Evolutionary conservation across 2,888 invertebrate genomes (phyloP).

Genomic region (Agrochola lota): DNA sequence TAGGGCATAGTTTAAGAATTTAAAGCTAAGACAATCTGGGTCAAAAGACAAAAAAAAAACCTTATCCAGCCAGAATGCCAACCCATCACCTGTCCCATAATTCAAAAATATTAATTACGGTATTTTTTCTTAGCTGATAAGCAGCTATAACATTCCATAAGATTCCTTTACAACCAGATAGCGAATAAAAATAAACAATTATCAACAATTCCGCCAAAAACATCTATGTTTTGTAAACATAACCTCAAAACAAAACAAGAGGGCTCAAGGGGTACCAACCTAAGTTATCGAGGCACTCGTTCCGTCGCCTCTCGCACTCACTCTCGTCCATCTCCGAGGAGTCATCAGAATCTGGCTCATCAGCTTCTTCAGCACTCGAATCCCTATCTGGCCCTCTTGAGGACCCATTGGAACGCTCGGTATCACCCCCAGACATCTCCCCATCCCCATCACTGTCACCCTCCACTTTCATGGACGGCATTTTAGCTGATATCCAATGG

Average conservation of each 20-base stretch:
- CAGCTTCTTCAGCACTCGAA: constrained; percentile 94
- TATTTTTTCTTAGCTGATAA: not conserved
- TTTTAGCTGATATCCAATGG: constrained; percentile 70
- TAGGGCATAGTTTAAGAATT: not conserved
- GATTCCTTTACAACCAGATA: constrained; percentile 13
- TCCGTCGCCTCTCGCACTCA: constrained; percentile 96
- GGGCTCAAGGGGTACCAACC: constrained; percentile 76
- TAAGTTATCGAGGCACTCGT: constrained; percentile 96
- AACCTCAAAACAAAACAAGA: constrained; percentile 79
- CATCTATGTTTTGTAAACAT: constrained; percentile 88
- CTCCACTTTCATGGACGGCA: constrained; percentile 93
- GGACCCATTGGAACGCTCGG: constrained; percentile 92
- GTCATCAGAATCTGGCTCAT: constrained; percentile 96
- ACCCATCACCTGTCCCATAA: constrained; percentile 20
- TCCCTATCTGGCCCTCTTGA: constrained; percentile 92
- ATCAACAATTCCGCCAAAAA: constrained; percentile 56
- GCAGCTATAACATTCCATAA: not conserved
- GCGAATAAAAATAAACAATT: constrained; percentile 38
- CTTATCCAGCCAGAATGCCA: constrained; percentile 14
- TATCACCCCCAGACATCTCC: constrained; percentile 93
- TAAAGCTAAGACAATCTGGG: not conserved
- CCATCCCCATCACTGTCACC: constrained; percentile 92
- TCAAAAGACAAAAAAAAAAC: not conserved
- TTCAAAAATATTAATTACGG: not conserved
- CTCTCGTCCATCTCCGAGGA: constrained; percentile 98